Evolutionary conservation across 2,797 vertebrate genomes (phyloP).

Genomic region (Sphenodon punctatus): DNA sequence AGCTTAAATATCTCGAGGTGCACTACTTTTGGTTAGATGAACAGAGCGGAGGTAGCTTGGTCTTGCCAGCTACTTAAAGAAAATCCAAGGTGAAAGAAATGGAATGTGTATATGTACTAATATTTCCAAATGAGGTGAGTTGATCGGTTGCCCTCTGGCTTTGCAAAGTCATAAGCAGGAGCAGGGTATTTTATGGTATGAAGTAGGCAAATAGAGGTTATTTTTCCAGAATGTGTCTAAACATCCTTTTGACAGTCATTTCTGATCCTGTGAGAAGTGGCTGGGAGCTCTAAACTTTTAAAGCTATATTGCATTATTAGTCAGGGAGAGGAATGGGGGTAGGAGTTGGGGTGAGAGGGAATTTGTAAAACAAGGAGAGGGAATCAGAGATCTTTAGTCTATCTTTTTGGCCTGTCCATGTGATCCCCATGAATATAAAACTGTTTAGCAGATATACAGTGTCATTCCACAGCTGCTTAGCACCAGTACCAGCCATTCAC

Average conservation of each 20-base stretch:
- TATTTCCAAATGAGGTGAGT: conserved; percentile 44
- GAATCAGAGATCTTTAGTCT: conserved; percentile 4
- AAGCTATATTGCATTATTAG: too few species aligned
- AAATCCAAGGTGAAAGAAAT: not conserved
- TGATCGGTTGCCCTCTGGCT: conserved; percentile 18
- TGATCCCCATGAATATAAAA: conserved; percentile 47
- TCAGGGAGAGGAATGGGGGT: too few species aligned
- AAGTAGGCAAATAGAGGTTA: conserved; percentile 11
- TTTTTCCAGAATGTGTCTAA: conserved; percentile 27
- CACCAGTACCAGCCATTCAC: too few species aligned
- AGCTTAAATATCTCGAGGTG: too few species aligned
- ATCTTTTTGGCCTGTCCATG: conserved; percentile 5
- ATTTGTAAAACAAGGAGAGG: conserved; percentile 15
- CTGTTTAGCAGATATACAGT: conserved; percentile 21
- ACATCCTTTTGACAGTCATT: conserved; percentile 33
- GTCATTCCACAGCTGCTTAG: too few species aligned
- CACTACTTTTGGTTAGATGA: too few species aligned
- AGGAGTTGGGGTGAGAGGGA: not conserved
- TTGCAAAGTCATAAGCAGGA: conserved; percentile 20
- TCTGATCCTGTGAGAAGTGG: conserved; percentile 35
- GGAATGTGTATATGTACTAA: conserved; percentile 51
- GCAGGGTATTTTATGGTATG: conserved; percentile 22
- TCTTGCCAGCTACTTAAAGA: not conserved
- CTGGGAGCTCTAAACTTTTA: not conserved
- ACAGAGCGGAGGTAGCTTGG: too few species aligned